Conservation (phyloP, 2,113 vertebrate genomes). For the Epinephelus moara region DNA sequence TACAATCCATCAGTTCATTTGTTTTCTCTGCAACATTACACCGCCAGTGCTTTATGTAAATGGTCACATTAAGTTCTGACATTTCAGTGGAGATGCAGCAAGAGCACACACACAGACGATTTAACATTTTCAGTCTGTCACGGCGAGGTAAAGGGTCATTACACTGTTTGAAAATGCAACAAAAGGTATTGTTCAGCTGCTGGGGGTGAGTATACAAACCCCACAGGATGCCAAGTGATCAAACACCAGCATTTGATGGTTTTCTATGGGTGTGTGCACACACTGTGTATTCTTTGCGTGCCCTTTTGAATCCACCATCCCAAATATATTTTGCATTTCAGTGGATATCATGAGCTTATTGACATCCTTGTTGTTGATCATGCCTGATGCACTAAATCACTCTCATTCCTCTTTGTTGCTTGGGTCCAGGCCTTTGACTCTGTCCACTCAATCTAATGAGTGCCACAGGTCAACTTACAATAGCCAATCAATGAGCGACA, state of each 20-base stretch:
- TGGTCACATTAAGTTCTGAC: constrained; percentile 46
- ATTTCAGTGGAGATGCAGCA: constrained; percentile 13
- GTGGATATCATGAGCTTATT: neutral
- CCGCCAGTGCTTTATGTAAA: constrained; percentile 28
- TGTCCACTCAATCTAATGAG: too few relatives aligned
- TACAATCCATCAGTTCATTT: constrained; percentile 27
- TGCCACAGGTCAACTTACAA: too few relatives aligned
- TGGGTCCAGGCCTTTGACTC: too few relatives aligned
- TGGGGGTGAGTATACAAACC: neutral
- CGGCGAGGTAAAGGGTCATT: constrained; percentile 50
- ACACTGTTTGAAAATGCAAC: constrained; percentile 48
- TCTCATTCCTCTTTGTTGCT: neutral
- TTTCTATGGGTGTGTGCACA: neutral
- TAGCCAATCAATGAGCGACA: too few relatives aligned
- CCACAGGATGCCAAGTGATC: constrained; percentile 2
- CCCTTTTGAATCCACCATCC: constrained; percentile 1
- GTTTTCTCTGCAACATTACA: constrained; percentile 46
- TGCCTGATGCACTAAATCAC: neutral
- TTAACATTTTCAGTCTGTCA: constrained; percentile 13
- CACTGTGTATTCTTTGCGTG: neutral
- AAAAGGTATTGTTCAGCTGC: neutral
- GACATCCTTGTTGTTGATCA: constrained; percentile 3
- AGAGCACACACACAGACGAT: neutral
- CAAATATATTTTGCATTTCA: constrained; percentile 19
- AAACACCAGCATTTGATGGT: neutral